A percentile compares a stretch with the other conserved stretches of the same genome.
Conservation (phyloP, 2,888 invertebrate genomes). For the Coenonympha arcania region DNA sequence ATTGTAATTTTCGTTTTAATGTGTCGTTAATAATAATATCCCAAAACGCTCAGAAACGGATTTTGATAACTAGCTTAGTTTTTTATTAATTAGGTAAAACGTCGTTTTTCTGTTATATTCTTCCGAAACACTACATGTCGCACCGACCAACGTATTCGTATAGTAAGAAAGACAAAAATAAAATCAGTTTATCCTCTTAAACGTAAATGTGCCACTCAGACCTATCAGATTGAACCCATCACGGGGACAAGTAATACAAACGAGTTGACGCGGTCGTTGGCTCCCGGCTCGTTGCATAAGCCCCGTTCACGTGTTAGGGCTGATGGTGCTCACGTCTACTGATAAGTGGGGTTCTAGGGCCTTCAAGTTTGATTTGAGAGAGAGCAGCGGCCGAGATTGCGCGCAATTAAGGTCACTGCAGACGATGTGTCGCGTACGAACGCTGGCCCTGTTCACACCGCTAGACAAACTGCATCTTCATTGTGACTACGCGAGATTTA, state of each 20-base stretch:
- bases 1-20: too few relatives aligned
- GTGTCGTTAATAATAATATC: too few relatives aligned
- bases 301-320: constrained; percentile 49
- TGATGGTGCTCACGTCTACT: constrained; percentile 46
- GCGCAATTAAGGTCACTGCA: constrained; percentile 67
- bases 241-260: constrained; percentile 34
- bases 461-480: constrained; percentile 35
- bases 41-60: too few relatives aligned
- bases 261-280: constrained; percentile 55
- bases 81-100: too few relatives aligned
- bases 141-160: too few relatives aligned
- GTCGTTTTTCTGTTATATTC: too few relatives aligned
- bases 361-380: constrained; percentile 70
- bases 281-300: constrained; percentile 64
- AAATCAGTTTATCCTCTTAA: too few relatives aligned
- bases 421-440: constrained; percentile 48
- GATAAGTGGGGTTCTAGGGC: constrained; percentile 70
- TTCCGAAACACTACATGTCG: too few relatives aligned
- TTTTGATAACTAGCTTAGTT: too few relatives aligned
- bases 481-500: constrained; percentile 11
- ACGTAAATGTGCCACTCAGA: constrained; percentile 32
- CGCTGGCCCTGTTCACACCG: constrained; percentile 35
- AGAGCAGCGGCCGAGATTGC: constrained; percentile 66
- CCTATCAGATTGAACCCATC: constrained; percentile 39
- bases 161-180: too few relatives aligned